Base-by-base conservation (phyloP, 2,113 vertebrate species). In the Chlorodrepanis virens region DNA sequence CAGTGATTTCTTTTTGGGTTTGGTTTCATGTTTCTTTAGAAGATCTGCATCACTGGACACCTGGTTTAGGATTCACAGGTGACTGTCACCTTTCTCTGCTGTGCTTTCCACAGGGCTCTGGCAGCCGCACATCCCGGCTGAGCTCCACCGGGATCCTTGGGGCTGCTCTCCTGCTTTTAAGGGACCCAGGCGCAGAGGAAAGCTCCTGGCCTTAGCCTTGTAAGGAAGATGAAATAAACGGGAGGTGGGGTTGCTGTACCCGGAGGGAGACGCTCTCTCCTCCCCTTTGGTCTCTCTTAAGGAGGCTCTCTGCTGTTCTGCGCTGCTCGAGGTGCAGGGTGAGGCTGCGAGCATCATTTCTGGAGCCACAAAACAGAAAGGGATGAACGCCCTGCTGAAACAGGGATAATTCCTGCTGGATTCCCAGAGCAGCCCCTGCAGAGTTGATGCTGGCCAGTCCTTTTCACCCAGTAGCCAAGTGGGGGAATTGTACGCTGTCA, bases 151-250 rank as follows among this genome's bases (percentile, higher is more conserved):
- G 74, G 77, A 91, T 25, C 74, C 91, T 9, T 3, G 24, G 33
- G 35, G 16, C 47, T 81, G 13, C 60, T 52, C 69, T 21, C 59
- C 87, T 12, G 89, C 57, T 94, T 93, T 87, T 87, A 89, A 94
- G 72, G 28, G 56, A 88, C 10, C 27, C 70, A 78, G 71, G 64
- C 65, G 17, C 52, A 33, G 84, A 59, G 91, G 89, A 87, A 90
- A 90, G 86, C 92, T 39, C 40, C 92, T 69, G 21, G 78, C 96
- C 92, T 65, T 87, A 95, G 92, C 97, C 97, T 97, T 97, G 92
- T 96, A 97, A 97, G 97, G 97, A 97, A 97, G 89, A 95, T 96
- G 96, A 90, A 97, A 92, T 89, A 91, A 92, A 19, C 19, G 15
- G 87, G 96, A 95, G 97, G 96, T 60, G 97, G 97, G 81, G 96